Conservation (phyloP, 2,888 invertebrate species). For the Ptilodon capucinus region DNA sequence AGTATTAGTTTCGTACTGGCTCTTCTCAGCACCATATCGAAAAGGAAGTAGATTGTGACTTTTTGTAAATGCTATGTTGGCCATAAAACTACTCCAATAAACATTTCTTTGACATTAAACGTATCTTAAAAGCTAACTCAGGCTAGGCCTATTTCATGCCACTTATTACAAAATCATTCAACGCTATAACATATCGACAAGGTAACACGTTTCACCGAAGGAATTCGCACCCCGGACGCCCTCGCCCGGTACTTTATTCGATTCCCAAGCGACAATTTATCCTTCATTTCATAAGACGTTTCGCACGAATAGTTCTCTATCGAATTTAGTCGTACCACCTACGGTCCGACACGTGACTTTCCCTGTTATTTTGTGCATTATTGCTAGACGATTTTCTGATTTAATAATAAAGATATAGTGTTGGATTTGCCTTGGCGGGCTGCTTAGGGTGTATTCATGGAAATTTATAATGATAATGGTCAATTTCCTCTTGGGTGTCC, state of each 20-base stretch:
- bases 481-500: constrained; percentile 25
- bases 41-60: too few species aligned
- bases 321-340: constrained; percentile 42
- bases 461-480: constrained; percentile 16
- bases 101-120: too few species aligned
- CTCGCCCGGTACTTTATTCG: constrained; percentile 29
- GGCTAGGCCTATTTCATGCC: not conserved
- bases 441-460: constrained; percentile 4
- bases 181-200: not conserved
- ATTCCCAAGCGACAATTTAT: constrained; percentile 57
- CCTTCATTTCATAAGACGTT: constrained; percentile 57
- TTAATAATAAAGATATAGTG: constrained; percentile 6
- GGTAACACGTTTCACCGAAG: constrained; percentile 16
- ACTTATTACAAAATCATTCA: not conserved
- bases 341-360: constrained; percentile 44
- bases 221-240: constrained; percentile 27
- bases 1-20: too few species aligned
- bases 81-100: too few species aligned
- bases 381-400: constrained; percentile 23
- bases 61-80: too few species aligned
- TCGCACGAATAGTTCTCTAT: constrained; percentile 61
- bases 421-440: not conserved
- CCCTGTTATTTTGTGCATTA: constrained; percentile 21
- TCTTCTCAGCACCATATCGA: too few species aligned
- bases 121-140: constrained; percentile 9